phyloP scores from a whole-genome alignment of 2,888 invertebrate genomes.

The Cheilosia variabilis region DNA sequence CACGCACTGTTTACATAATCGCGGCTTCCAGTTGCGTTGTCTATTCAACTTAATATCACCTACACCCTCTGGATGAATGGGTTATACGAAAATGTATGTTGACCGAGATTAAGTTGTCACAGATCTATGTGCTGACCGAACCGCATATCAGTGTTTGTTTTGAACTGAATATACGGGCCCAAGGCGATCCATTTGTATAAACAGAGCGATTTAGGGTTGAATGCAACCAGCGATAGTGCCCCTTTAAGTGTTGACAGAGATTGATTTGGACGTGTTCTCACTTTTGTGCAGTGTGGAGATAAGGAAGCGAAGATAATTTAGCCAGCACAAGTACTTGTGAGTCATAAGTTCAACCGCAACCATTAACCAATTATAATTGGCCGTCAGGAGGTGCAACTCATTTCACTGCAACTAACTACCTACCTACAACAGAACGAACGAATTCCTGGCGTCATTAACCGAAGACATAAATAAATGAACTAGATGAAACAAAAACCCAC shows the following conservation, averaged over 20 bases:
- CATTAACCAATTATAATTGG: slow-evolving; percentile 44
- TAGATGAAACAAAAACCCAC: slow-evolving; percentile 63
- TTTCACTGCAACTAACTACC: slow-evolving; percentile 27
- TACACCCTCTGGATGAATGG: slow-evolving; percentile 38
- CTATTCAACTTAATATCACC: slow-evolving; percentile 33
- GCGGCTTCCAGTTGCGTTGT: slow-evolving; percentile 14
- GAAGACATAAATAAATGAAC: slow-evolving; percentile 63
- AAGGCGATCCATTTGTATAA: slow-evolving; percentile 22
- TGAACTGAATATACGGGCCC: slow-evolving; percentile 30
- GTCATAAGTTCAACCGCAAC: slow-evolving; percentile 18
- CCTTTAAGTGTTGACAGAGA: slow-evolving; percentile 52
- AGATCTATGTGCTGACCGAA: slow-evolving; percentile 19
- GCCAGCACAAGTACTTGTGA: not conserved
- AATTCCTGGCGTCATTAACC: slow-evolving; percentile 64
- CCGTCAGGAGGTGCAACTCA: slow-evolving; percentile 37
- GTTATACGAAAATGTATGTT: not conserved
- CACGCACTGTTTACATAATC: slow-evolving; percentile 42
- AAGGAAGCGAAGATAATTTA: slow-evolving; percentile 19
- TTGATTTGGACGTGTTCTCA: slow-evolving; percentile 43
- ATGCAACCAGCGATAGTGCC: slow-evolving; percentile 10
- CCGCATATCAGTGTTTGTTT: slow-evolving; percentile 48
- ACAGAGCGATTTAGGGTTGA: slow-evolving; percentile 33
- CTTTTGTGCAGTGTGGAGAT: not conserved
- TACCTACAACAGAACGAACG: slow-evolving; percentile 20
- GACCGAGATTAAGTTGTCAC: slow-evolving; percentile 67